phyloP scores from a whole-genome alignment of 2,888 invertebrate genomes.

The Acleris laterana region DNA sequence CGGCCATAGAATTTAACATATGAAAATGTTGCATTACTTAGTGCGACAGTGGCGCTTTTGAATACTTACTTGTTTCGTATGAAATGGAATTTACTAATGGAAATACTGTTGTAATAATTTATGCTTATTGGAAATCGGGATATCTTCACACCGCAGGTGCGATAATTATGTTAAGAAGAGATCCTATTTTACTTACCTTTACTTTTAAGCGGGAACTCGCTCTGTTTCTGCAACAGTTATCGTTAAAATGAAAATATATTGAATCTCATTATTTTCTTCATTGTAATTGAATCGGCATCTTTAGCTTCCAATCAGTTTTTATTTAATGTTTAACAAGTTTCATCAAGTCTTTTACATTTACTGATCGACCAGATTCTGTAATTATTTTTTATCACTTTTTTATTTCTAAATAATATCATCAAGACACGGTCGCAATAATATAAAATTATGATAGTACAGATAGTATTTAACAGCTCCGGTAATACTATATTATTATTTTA shows the following conservation, averaged over 20 bases:
- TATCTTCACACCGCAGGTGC: slow-evolving; percentile 8
- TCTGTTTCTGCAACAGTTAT: slow-evolving; percentile 12
- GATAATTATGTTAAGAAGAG: slow-evolving; percentile 22
- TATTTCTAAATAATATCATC: no score
- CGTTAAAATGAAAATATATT: slow-evolving; percentile 18
- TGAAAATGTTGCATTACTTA: not conserved
- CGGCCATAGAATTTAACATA: not conserved
- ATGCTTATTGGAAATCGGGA: not conserved
- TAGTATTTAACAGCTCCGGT: no score
- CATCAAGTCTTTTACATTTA: no score
- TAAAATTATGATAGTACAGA: no score
- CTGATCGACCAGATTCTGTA: no score
- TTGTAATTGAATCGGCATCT: slow-evolving; percentile 1
- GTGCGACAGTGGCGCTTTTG: not conserved
- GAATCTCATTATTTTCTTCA: slow-evolving; percentile 6
- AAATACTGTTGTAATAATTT: slow-evolving; percentile 3
- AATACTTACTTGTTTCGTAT: not conserved
- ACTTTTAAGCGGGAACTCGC: slow-evolving; percentile 1
- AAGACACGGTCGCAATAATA: no score
- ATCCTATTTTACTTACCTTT: not conserved
- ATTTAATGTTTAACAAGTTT: no score
- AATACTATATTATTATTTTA: no score
- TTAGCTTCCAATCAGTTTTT: no score
- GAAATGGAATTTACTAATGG: slow-evolving; percentile 1
- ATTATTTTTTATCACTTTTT: no score